Percentiles rank a stretch among this genome's conserved stretches.
These are phyloP conservation scores for Myotis yumanensis DNA, from an alignment of 2,113 vertebrate genomes.

Conservation along the genomic window DNA sequence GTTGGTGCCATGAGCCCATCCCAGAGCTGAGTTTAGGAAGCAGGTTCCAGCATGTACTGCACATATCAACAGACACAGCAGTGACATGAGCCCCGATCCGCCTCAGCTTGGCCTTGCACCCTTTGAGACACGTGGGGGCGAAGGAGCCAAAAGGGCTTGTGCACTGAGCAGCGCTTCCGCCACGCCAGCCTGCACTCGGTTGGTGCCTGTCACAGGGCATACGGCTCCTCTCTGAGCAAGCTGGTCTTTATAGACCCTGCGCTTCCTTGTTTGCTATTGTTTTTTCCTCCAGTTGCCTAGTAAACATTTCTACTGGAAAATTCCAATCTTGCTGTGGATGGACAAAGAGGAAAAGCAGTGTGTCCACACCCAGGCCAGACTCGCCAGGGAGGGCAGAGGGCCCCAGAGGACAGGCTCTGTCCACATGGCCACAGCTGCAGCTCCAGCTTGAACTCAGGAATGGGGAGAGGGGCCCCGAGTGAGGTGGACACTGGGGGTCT, in stretches of 20 bases:
- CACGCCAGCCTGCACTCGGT: accelerated
- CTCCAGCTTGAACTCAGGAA: not conserved
- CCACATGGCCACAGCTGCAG: accelerated
- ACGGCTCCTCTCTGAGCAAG: not conserved
- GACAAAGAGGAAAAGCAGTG: constrained; percentile 59
- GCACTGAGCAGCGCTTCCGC: not conserved
- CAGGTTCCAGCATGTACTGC: not conserved
- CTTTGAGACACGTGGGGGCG: not conserved
- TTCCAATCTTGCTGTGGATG: constrained; percentile 50
- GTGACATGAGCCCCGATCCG: accelerated
- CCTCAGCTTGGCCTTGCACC: accelerated
- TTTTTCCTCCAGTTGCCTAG: constrained; percentile 43
- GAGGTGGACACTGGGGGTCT: not conserved
- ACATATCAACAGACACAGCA: not conserved
- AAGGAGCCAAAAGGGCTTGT: not conserved
- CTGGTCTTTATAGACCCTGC: not conserved
- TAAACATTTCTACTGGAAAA: constrained; percentile 66
- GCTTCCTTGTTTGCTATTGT: not conserved
- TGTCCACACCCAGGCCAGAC: constrained; percentile 61
- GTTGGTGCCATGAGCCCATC: accelerated
- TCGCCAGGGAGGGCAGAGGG: constrained; percentile 32
- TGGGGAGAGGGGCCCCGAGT: accelerated
- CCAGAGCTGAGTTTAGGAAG: not conserved
- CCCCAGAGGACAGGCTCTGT: not conserved
- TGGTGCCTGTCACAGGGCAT: accelerated